phyloP scores from a whole-genome alignment of 2,113 vertebrate genomes.

The Craseonycteris thonglongyai region DNA sequence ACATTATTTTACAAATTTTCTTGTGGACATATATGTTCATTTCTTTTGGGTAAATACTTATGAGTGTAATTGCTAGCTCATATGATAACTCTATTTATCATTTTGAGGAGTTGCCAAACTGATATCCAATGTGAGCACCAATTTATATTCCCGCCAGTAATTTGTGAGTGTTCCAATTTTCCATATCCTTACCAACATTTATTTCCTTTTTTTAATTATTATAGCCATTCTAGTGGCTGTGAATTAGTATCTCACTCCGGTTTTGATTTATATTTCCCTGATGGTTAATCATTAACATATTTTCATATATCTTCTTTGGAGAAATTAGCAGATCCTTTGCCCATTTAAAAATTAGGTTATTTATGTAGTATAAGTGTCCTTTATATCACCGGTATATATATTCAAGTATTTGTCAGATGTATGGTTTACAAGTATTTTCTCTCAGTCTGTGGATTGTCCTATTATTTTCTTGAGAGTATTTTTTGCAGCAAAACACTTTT shows the following conservation, averaged over 20 bases:
- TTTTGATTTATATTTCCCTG: not conserved
- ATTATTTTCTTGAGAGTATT: not conserved
- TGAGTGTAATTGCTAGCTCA: not conserved
- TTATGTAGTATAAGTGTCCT: not conserved
- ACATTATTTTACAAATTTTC: not conserved
- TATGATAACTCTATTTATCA: not conserved
- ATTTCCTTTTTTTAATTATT: not conserved
- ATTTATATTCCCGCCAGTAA: not conserved
- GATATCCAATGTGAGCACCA: not conserved
- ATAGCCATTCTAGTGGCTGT: not conserved
- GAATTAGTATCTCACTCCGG: not conserved
- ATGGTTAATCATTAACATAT: not conserved
- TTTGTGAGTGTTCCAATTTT: not conserved
- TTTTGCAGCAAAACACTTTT: not conserved
- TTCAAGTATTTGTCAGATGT: not conserved
- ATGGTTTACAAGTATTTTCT: constrained; percentile 13
- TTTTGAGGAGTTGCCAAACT: not conserved
- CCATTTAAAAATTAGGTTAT: not conserved
- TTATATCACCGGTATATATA: no score
- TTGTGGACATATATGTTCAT: not conserved
- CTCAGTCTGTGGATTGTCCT: not conserved
- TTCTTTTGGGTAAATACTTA: not conserved
- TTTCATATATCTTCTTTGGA: not conserved
- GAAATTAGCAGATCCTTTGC: not conserved
- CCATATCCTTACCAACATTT: not conserved